These are phyloP conservation scores for Apocrypta bakeri DNA, from an alignment of 1,140 invertebrate genomes.

Conservation along the genomic window DNA sequence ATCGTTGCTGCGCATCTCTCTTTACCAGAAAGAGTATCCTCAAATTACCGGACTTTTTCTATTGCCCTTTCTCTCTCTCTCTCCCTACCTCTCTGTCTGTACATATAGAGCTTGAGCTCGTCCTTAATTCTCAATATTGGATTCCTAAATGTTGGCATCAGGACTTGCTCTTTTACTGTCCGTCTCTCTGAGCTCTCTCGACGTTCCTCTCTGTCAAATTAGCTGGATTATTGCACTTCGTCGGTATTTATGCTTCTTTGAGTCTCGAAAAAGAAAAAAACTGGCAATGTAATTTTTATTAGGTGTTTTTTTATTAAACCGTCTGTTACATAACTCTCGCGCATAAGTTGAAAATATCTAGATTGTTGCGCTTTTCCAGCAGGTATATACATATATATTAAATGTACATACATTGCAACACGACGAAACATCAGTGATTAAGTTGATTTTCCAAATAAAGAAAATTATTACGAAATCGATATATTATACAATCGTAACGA, in stretches of 20 bases:
- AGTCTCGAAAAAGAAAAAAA: not conserved
- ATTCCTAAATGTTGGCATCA: conserved; percentile 65
- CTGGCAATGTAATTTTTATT: not conserved
- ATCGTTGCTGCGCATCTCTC: conserved; percentile 42
- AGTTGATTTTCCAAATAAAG: not conserved
- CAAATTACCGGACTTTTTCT: conserved; percentile 61
- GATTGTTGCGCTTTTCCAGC: not conserved
- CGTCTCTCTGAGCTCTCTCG: conserved; percentile 8
- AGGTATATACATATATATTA: not conserved
- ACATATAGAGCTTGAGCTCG: not conserved
- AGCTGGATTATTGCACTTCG: conserved; percentile 61
- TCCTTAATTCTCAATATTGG: conserved; percentile 62
- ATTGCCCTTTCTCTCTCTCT: too few relatives aligned
- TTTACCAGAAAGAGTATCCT: conserved; percentile 59
- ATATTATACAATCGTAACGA: too few relatives aligned
- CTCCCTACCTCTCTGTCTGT: not conserved
- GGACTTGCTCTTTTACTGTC: conserved; percentile 47
- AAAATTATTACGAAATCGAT: not conserved
- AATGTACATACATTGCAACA: not conserved
- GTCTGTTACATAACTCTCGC: too few relatives aligned
- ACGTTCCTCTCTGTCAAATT: conserved; percentile 62
- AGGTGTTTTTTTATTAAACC: too few relatives aligned
- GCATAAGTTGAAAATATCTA: not conserved
- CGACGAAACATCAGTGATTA: not conserved
- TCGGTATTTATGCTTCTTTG: conserved; percentile 10